A percentile compares a stretch with the other conserved stretches of the same genome.
Conservation (phyloP, 2,797 vertebrate genomes). For the Rhadinocentrus ornatus region DNA sequence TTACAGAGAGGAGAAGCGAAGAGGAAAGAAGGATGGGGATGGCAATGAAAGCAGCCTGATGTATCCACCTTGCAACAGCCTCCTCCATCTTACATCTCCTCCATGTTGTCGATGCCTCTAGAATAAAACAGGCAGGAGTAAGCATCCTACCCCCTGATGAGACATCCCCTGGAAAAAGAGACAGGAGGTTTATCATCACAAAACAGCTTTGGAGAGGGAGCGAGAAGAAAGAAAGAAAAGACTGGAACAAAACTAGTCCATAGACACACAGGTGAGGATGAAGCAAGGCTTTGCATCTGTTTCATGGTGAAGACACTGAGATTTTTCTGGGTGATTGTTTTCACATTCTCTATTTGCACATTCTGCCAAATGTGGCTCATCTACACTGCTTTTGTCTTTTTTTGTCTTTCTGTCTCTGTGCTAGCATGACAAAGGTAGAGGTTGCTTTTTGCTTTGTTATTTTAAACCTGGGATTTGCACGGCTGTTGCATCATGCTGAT, state of each 20-base stretch:
- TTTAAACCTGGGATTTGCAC: slow-evolving; percentile 49
- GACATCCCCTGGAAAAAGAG: slow-evolving; percentile 32
- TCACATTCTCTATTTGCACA: slow-evolving; percentile 5
- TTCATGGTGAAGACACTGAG: background rate
- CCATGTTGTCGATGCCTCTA: slow-evolving; percentile 54
- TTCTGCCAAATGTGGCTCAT: slow-evolving; percentile 29
- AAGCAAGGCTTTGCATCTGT: slow-evolving; percentile 22
- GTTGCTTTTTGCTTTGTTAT: slow-evolving; percentile 35
- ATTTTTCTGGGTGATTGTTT: background rate
- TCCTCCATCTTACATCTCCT: slow-evolving; percentile 79
- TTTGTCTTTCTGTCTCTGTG: slow-evolving; percentile 3
- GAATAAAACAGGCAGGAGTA: slow-evolving; percentile 31
- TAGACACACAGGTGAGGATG: slow-evolving; percentile 63
- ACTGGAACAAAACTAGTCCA: slow-evolving; percentile 44
- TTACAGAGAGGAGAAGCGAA: slow-evolving; percentile 31
- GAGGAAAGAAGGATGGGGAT: slow-evolving; percentile 35
- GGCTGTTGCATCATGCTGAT: slow-evolving; percentile 67
- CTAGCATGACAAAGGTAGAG: background rate
- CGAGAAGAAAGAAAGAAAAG: slow-evolving; percentile 13
- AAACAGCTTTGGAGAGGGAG: slow-evolving; percentile 12
- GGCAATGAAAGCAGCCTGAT: slow-evolving; percentile 52
- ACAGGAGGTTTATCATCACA: slow-evolving; percentile 27
- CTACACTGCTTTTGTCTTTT: background rate
- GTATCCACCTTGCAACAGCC: slow-evolving; percentile 68
- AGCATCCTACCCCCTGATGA: slow-evolving; percentile 39